phyloP scores from a whole-genome alignment of 2,888 invertebrate species.

The Bursaphelenchus okinawaensis region DNA sequence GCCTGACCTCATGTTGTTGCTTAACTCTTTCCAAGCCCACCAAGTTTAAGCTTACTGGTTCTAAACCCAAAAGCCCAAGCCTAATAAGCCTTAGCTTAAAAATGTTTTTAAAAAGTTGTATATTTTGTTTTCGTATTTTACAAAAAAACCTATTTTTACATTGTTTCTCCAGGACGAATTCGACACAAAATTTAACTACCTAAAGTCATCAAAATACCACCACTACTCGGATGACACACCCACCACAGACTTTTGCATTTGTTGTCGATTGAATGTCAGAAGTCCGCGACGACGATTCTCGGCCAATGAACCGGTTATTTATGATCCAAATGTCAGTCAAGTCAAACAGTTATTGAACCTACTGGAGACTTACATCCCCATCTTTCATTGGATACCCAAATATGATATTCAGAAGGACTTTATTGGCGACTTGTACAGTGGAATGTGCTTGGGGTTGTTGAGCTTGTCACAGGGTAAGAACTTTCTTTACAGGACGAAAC shows the following conservation, averaged over 20 bases:
- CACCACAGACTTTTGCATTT: conserved; percentile 20
- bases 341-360: conserved; percentile 9
- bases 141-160: no score
- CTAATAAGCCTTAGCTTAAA: neutral
- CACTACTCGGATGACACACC: conserved; percentile 19
- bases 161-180: conserved; percentile 39
- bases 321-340: conserved; percentile 7
- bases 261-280: conserved; percentile 17
- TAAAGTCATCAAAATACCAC: conserved; percentile 23
- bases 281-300: neutral
- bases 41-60: no score
- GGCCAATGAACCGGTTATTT: neutral
- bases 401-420: conserved; percentile 27
- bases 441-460: conserved; percentile 30
- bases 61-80: no score
- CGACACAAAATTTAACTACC: conserved; percentile 38
- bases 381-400: conserved; percentile 24
- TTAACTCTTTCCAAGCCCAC: no score
- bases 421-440: conserved; percentile 30
- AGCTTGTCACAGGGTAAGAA: conserved; percentile 34
- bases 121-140: no score
- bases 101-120: neutral
- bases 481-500: no score
- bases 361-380: conserved; percentile 23
- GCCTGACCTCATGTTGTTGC: no score